phyloP scores from a whole-genome alignment of 2,113 vertebrate genomes.

The Odontophorus gujanensis region DNA sequence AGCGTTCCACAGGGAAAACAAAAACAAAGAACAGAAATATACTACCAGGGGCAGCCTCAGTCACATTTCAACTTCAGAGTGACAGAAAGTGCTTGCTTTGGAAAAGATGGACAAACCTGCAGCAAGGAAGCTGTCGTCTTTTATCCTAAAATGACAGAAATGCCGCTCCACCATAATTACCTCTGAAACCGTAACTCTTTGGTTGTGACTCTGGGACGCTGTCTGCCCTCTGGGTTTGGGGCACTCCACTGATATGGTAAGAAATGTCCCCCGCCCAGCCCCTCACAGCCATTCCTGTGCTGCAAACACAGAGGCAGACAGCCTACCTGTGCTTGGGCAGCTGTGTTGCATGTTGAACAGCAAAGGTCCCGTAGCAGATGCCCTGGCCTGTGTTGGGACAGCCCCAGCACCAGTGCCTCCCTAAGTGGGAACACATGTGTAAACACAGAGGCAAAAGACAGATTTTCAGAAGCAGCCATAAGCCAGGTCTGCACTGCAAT shows the following conservation, averaged over 20 bases:
- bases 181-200: not conserved
- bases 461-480: not conserved
- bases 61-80: not conserved
- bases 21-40: not conserved
- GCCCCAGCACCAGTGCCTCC: not conserved
- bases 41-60: not conserved
- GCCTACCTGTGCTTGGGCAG: not conserved
- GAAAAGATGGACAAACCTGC: not conserved
- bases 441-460: not conserved
- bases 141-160: not conserved
- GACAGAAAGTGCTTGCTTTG: not conserved
- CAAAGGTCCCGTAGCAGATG: not conserved
- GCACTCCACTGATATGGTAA: not conserved
- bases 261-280: not conserved
- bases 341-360: fast-evolving
- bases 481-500: not conserved
- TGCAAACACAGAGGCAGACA: fast-evolving
- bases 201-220: not conserved
- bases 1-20: not conserved
- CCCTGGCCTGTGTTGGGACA: not conserved
- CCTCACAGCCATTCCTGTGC: not conserved
- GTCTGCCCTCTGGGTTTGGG: not conserved
- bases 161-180: not conserved
- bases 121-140: not conserved
- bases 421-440: not conserved